Conservation (phyloP, 2,797 vertebrate species). For the Apogon hyalosoma region DNA sequence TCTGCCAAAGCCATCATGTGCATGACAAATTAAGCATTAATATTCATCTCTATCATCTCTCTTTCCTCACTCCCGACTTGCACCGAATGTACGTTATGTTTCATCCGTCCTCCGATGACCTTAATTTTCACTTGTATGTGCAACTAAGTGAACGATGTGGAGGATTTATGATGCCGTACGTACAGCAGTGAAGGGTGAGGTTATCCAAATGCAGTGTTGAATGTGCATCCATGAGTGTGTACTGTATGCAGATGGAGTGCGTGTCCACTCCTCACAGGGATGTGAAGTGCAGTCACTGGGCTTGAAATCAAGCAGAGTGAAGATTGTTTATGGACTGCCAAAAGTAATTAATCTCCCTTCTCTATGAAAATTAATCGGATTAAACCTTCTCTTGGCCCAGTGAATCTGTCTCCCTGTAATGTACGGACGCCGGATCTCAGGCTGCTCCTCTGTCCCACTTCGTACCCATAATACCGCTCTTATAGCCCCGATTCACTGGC, state of each 20-base stretch:
- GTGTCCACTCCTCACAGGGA: slow-evolving; percentile 50
- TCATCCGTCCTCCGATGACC: slow-evolving; percentile 28
- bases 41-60: not conserved
- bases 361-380: slow-evolving; percentile 81
- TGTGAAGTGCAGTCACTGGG: slow-evolving; percentile 58
- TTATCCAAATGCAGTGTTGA: slow-evolving; percentile 6
- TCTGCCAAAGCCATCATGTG: not conserved
- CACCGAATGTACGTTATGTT: not conserved
- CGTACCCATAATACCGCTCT: slow-evolving; percentile 34
- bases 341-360: slow-evolving; percentile 82
- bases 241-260: slow-evolving; percentile 29
- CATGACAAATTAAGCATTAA: slow-evolving; percentile 11
- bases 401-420: slow-evolving; percentile 68
- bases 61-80: too few relatives aligned
- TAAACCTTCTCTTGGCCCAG: slow-evolving; percentile 72
- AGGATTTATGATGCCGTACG: slow-evolving; percentile 13
- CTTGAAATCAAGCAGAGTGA: slow-evolving; percentile 72
- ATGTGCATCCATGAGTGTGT: slow-evolving; percentile 29
- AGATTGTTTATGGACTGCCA: slow-evolving; percentile 84
- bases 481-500: slow-evolving; percentile 51
- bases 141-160: slow-evolving; percentile 22
- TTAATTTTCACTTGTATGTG: slow-evolving; percentile 32
- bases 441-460: slow-evolving; percentile 37
- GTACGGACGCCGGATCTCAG: slow-evolving; percentile 34
- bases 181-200: slow-evolving; percentile 18